A percentile compares a stretch with the other conserved stretches of the same genome.
Evolutionary conservation across 1,140 invertebrate species (phyloP).

Genomic region (Venustaconcha ellipsiformis): DNA sequence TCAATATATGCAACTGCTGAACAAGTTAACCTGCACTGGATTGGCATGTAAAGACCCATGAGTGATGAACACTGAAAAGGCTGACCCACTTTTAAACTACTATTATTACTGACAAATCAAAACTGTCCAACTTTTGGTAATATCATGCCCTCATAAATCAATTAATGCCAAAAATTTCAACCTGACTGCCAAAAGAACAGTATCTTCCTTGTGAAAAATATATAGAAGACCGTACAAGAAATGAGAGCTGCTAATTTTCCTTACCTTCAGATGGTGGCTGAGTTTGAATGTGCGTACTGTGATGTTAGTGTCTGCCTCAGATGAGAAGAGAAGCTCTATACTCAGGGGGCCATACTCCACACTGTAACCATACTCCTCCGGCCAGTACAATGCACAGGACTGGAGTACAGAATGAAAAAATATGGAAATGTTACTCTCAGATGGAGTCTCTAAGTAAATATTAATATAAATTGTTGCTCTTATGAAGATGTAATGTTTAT

Average conservation of each 20-base stretch:
- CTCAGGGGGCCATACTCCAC: constrained; percentile 59
- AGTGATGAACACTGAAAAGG: background rate
- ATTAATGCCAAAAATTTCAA: background rate
- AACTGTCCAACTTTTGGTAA: too few relatives aligned
- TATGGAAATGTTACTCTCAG: too few relatives aligned
- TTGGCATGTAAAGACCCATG: too few relatives aligned
- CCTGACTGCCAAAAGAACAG: background rate
- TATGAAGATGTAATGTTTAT: too few relatives aligned
- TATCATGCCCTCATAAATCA: background rate
- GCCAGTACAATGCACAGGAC: constrained; percentile 65
- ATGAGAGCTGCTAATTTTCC: background rate
- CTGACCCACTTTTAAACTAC: background rate
- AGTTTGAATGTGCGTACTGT: constrained; percentile 59
- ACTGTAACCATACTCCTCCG: constrained; percentile 64
- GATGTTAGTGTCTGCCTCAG: constrained; percentile 55
- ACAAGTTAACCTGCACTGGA: too few relatives aligned
- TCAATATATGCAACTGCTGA: too few relatives aligned
- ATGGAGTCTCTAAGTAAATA: too few relatives aligned
- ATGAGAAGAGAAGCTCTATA: constrained; percentile 61
- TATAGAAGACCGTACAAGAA: background rate
- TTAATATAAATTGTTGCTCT: too few relatives aligned
- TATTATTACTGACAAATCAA: background rate
- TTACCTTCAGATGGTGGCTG: constrained; percentile 56
- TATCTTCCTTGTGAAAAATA: background rate
- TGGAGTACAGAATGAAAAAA: constrained; percentile 16